Percentiles rank a stretch among this genome's conserved stretches.
phyloP scores from a whole-genome alignment of 2,113 vertebrate genomes.

The Alligator mississippiensis region DNA sequence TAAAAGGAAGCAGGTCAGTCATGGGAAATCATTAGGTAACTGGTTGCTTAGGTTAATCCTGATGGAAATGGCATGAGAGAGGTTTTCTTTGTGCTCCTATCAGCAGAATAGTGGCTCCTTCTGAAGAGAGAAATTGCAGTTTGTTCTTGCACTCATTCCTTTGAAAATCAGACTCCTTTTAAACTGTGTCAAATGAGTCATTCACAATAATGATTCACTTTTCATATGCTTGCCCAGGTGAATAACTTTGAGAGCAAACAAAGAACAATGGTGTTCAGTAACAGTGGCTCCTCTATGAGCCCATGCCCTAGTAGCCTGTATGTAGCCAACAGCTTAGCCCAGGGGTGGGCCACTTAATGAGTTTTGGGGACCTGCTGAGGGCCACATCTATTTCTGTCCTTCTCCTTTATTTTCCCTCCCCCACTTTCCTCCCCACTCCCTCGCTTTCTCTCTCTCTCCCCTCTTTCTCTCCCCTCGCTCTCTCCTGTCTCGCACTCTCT shows the following conservation, averaged over 20 bases:
- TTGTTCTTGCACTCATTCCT: neutral
- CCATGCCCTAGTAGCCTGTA: neutral
- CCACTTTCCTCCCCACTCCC: too few relatives aligned
- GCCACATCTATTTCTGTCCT: too few relatives aligned
- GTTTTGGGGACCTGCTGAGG: too few relatives aligned
- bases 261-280: neutral
- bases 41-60: neutral
- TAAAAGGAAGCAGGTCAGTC: slow-evolving; percentile 10
- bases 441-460: too few relatives aligned
- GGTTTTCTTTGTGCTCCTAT: neutral
- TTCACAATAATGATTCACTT: neutral
- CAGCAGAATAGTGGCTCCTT: too few relatives aligned
- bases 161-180: neutral
- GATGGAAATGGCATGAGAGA: neutral
- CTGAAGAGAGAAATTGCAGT: neutral
- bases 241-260: neutral
- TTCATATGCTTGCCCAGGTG: neutral
- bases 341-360: too few relatives aligned
- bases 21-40: neutral
- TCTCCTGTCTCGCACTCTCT: too few relatives aligned
- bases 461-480: too few relatives aligned
- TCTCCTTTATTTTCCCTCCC: too few relatives aligned
- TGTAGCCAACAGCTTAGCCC: neutral
- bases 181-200: neutral
- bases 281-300: neutral